phyloP scores from a whole-genome alignment of 2,113 vertebrate species.

The Calyptommatus sinebrachiatus region DNA sequence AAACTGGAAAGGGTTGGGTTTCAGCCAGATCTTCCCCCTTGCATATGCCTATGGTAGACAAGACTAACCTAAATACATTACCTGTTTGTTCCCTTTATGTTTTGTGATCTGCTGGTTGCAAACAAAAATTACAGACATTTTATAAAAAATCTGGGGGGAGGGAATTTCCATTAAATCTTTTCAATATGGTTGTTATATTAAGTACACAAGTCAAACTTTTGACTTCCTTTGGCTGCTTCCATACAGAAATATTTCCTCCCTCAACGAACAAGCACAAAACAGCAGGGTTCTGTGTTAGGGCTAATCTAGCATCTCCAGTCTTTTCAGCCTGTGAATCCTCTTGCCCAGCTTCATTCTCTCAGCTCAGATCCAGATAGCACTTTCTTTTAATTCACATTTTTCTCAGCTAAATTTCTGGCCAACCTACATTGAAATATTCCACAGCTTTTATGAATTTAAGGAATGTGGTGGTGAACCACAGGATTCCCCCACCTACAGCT shows the following conservation, averaged over 20 bases:
- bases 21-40: too few relatives aligned
- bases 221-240: conserved; percentile 23
- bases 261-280: not conserved
- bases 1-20: too few relatives aligned
- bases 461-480: conserved; percentile 71
- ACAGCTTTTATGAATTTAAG: conserved; percentile 66
- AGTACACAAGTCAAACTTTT: conserved; percentile 26
- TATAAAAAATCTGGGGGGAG: not conserved
- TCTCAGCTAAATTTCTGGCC: conserved; percentile 46
- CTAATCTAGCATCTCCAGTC: conserved; percentile 25
- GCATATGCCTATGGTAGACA: too few relatives aligned
- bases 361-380: conserved; percentile 62
- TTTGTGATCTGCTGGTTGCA: not conserved
- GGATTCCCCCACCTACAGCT: conserved; percentile 72
- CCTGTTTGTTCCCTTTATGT: too few relatives aligned
- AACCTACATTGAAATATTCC: conserved; percentile 65
- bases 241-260: conserved; percentile 32
- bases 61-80: too few relatives aligned
- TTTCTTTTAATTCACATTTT: conserved; percentile 67
- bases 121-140: conserved; percentile 18
- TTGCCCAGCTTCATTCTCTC: conserved; percentile 49
- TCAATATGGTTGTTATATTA: not conserved
- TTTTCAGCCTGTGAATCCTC: conserved; percentile 47
- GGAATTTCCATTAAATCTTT: not conserved
- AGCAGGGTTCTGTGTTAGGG: not conserved